These are phyloP conservation scores for Drosophila neotestacea DNA, from an alignment of 2,888 invertebrate genomes.

Conservation along the genomic window DNA sequence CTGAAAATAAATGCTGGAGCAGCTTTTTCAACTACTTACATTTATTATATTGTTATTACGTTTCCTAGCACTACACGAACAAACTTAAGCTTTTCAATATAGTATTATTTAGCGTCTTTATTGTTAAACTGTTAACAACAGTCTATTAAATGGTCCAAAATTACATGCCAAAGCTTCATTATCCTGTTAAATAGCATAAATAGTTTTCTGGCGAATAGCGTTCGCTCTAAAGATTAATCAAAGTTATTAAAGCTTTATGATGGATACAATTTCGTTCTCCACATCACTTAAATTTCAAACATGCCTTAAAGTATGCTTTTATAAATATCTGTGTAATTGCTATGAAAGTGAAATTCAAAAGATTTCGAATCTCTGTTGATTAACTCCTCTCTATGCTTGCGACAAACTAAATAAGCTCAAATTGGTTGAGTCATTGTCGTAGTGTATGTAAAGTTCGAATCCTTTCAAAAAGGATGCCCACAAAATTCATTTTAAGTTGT, in stretches of 20 bases:
- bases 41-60: too few relatives aligned
- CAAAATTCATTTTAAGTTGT: conserved; percentile 55
- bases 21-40: too few relatives aligned
- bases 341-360: background rate
- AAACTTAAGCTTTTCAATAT: too few relatives aligned
- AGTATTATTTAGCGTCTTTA: too few relatives aligned
- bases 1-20: too few relatives aligned
- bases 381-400: conserved; percentile 10
- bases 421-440: conserved; percentile 19
- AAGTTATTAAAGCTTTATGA: too few relatives aligned
- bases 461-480: conserved; percentile 24
- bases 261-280: background rate
- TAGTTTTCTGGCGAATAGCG: background rate
- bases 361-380: conserved; percentile 13
- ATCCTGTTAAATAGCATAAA: too few relatives aligned
- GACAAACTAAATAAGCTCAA: conserved; percentile 21
- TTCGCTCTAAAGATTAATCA: too few relatives aligned
- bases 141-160: too few relatives aligned
- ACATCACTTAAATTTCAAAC: background rate
- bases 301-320: background rate
- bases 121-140: too few relatives aligned
- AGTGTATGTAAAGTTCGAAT: conserved; percentile 51
- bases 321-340: background rate
- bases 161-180: too few relatives aligned
- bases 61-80: too few relatives aligned